Evolutionary conservation across 2,797 vertebrate species (phyloP), one percentile per base, ranked within the genome.

Genomic region (Serranus cabrilla): DNA sequence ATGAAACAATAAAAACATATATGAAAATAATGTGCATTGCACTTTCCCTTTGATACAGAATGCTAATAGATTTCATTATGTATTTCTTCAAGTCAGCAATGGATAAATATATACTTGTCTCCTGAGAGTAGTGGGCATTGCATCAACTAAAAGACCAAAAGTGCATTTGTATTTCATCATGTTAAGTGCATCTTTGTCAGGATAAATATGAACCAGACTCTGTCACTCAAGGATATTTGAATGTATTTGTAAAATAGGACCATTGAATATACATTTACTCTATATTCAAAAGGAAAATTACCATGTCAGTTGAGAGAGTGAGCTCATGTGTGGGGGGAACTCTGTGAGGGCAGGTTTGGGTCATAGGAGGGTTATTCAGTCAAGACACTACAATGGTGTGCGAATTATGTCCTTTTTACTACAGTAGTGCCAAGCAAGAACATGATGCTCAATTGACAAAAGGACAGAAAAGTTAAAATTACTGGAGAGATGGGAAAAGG

Each of bases 61-160:
- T 31, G 5, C 7, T 37, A 46, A 57, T 31, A 31, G 4, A 37
- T 25, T 12, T 55, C 16, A 55, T 20, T 25, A 27, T 65, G 18
- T 34, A 17, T 37, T 60, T 74, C 60, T 65, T 11, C 43, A 56
- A 49, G 50, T 74, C 56, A 23, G 45, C 34, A 77, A 67, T 55
- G 4, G 5, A 62, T 52, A 60, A 31, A 61, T 65, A 56, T 40
- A 51, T 61, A n/a, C 9, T 66, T 55, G 1, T 3, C 17, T 8
- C 23, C 59, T 17, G 37, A 23, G 34, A 45, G 7, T 16, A 18
- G 42, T 45, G 56, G 7, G 4, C 10, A 39, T 60, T 60, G 16
- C 49, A 18, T 47, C n/a, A 9, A 21, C 34, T 70, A 40, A 66
- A 40, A 55, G 21, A 72, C 46, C 47, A 63, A 10, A 47, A 58